These are phyloP conservation scores for Margarornis squamiger DNA, from an alignment of 2,797 vertebrate species.

Conservation along the genomic window DNA sequence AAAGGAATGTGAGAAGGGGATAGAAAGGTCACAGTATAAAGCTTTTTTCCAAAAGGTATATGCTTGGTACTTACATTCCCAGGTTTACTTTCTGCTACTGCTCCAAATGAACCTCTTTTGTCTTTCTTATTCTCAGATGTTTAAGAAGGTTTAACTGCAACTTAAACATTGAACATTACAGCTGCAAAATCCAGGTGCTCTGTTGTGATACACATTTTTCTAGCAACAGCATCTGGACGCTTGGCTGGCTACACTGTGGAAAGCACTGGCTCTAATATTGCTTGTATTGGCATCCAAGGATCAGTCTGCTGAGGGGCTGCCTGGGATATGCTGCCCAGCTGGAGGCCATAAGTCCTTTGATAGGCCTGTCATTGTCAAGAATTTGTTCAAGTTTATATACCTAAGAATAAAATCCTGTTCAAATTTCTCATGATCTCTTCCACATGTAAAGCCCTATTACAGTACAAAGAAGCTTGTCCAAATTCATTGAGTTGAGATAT, in stretches of 20 bases:
- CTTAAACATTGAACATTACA: not conserved
- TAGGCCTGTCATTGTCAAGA: conserved; percentile 60
- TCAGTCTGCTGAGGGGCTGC: not conserved
- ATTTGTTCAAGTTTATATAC: conserved; percentile 57
- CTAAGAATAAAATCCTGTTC: conserved; percentile 51
- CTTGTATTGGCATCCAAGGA: conserved; percentile 25
- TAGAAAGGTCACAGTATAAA: not conserved
- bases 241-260: conserved; percentile 22
- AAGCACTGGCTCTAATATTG: conserved; percentile 19
- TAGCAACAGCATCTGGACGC: conserved; percentile 28
- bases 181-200: conserved; percentile 14
- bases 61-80: not conserved
- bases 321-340: conserved; percentile 12
- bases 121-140: not conserved
- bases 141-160: not conserved
- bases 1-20: not conserved
- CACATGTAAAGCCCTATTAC: conserved; percentile 57
- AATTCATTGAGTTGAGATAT: conserved; percentile 5
- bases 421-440: conserved; percentile 69
- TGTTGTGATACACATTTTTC: not conserved
- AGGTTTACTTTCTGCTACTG: not conserved
- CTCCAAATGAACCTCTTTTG: not conserved
- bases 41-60: not conserved
- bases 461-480: conserved; percentile 33
- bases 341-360: conserved; percentile 21